phyloP scores from a whole-genome alignment of 2,113 vertebrate species.

The Calidris pygmaea region DNA sequence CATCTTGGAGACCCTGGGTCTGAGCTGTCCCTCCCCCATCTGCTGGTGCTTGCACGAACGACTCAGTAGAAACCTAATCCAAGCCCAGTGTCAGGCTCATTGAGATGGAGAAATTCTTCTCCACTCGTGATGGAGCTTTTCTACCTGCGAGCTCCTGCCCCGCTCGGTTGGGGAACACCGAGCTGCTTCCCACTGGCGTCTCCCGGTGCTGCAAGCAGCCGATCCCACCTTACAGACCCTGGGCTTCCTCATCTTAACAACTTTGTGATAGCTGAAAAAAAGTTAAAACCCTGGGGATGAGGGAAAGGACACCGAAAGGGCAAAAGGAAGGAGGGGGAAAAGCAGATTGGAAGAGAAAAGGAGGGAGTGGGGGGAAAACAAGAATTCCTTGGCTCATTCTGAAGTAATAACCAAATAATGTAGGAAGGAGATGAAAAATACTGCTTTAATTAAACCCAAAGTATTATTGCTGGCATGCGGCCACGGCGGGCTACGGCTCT shows the following conservation, averaged over 20 bases:
- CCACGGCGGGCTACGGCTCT: not conserved
- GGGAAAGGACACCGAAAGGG: slow-evolving; percentile 2
- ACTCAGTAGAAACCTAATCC: not conserved
- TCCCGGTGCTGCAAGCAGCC: not conserved
- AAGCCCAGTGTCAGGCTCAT: accelerated
- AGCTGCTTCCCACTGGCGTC: not conserved
- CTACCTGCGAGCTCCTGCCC: not conserved
- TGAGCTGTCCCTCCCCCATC: not conserved
- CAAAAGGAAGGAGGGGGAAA: not conserved
- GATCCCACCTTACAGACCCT: not conserved
- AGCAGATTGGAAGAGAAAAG: not conserved
- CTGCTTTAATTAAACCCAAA: slow-evolving; percentile 46
- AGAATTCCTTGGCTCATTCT: slow-evolving; percentile 21
- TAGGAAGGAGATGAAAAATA: slow-evolving; percentile 16
- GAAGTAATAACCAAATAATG: slow-evolving; percentile 7
- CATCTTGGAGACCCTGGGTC: accelerated
- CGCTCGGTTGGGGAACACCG: accelerated
- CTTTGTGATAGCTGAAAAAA: not conserved
- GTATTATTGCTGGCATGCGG: not conserved
- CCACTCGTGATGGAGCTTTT: not conserved
- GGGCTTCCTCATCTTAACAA: not conserved
- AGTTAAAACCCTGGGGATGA: not conserved
- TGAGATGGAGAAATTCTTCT: not conserved
- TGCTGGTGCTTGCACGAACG: not conserved
- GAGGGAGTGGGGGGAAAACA: not conserved